These are phyloP conservation scores for Ceratitis capitata DNA, from an alignment of 1,140 invertebrate genomes.

Conservation along the genomic window DNA sequence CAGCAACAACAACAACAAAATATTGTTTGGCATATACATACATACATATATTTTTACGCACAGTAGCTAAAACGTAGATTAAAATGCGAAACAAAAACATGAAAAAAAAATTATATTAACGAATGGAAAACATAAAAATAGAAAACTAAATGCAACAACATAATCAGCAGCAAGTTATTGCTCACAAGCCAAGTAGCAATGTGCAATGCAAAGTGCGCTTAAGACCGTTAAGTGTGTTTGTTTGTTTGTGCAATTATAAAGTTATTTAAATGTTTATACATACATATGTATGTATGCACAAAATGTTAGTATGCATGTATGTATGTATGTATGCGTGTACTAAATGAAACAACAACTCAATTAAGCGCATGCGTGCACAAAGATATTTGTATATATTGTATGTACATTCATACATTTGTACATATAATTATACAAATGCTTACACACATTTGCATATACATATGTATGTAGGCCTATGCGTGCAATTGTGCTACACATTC, in stretches of 20 bases:
- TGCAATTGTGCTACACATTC: not conserved
- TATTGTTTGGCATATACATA: no score
- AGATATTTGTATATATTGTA: not conserved
- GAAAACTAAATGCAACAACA: constrained; percentile 5
- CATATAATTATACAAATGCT: not conserved
- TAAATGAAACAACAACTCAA: not conserved
- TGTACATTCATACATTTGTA: not conserved
- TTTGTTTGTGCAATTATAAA: not conserved
- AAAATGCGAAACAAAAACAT: not conserved
- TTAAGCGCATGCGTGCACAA: not conserved
- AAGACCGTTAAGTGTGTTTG: not conserved
- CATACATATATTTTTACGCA: not conserved
- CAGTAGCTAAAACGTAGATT: constrained; percentile 24
- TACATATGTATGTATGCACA: not conserved
- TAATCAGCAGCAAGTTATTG: constrained; percentile 13
- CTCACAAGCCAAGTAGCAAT: not conserved
- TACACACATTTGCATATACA: not conserved
- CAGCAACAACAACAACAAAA: not conserved
- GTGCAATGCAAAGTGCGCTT: not conserved
- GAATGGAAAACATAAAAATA: not conserved
- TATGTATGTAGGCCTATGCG: not conserved
- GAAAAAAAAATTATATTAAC: not conserved
- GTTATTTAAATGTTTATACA: not conserved
- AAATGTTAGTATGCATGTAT: not conserved
- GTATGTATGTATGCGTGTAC: not conserved